Percentiles rank a stretch among this genome's conserved stretches.
Conservation (phyloP, 2,797 vertebrate genomes). For the Trichosurus vulpecula region DNA sequence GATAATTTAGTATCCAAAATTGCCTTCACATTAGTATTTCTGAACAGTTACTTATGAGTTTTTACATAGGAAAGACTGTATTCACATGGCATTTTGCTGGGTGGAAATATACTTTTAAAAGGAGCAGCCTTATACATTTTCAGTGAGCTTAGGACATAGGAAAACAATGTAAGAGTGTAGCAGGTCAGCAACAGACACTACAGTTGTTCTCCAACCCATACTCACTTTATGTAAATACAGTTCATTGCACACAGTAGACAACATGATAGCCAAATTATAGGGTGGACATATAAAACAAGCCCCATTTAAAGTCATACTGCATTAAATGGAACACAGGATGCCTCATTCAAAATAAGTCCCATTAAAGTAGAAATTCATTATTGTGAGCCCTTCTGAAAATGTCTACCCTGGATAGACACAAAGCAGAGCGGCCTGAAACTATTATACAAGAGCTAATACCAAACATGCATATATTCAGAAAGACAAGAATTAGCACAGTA, state of each 20-base stretch:
- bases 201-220: background rate
- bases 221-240: slow-evolving; percentile 9
- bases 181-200: background rate
- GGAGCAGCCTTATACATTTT: background rate
- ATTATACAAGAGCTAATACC: slow-evolving; percentile 5
- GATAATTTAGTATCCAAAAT: background rate
- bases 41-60: background rate
- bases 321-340: slow-evolving; percentile 15
- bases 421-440: slow-evolving; percentile 36
- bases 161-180: background rate
- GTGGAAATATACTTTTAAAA: slow-evolving; percentile 37
- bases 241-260: slow-evolving; percentile 25
- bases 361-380: slow-evolving; percentile 53
- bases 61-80: background rate
- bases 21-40: slow-evolving; percentile 15
- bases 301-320: background rate
- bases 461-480: background rate
- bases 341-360: slow-evolving; percentile 45
- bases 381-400: slow-evolving; percentile 33
- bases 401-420: slow-evolving; percentile 46
- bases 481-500: background rate
- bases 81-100: slow-evolving; percentile 12
- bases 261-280: slow-evolving; percentile 8
- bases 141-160: slow-evolving; percentile 14
- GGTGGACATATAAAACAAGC: slow-evolving; percentile 17